Conservation (phyloP, 1,140 invertebrate species). For the Heliconius nattereri region DNA sequence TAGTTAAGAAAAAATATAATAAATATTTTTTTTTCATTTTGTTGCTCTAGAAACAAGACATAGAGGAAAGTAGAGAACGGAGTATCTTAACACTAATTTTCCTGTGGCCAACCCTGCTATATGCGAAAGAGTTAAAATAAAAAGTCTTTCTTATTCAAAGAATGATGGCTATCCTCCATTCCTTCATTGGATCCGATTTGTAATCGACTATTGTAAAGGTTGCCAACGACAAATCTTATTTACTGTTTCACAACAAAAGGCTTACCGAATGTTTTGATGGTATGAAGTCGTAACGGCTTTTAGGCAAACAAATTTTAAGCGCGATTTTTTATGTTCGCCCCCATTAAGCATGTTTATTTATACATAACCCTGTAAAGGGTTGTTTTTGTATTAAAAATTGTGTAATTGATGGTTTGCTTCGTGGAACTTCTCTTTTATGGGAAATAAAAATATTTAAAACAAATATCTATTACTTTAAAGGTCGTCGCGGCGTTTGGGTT, state of each 20-base stretch:
- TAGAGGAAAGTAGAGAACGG: too few species aligned
- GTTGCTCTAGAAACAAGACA: too few species aligned
- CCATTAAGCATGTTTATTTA: background rate
- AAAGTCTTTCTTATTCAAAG: too few species aligned
- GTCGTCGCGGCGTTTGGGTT: too few species aligned
- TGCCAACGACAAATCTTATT: constrained; percentile 29
- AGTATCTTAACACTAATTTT: background rate
- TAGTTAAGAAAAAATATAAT: background rate
- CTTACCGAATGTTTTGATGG: constrained; percentile 27
- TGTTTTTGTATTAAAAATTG: background rate
- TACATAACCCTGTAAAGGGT: background rate
- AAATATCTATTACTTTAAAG: too few species aligned
- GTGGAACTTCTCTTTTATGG: background rate
- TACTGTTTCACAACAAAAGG: constrained; percentile 30
- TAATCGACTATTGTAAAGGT: constrained; percentile 28
- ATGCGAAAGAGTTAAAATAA: too few species aligned
- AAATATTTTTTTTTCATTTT: background rate
- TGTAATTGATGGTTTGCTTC: background rate
- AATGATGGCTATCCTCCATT: constrained; percentile 16
- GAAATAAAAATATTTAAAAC: background rate
- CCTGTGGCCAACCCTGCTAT: background rate
- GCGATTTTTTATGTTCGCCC: background rate
- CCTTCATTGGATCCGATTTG: constrained; percentile 25
- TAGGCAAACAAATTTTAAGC: constrained; percentile 1
- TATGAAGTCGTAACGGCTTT: constrained; percentile 21